Evolutionary conservation across 2,888 invertebrate species (phyloP), one percentile per base, ranked within the genome.

Genomic region (Therioaphis trifolii): DNA sequence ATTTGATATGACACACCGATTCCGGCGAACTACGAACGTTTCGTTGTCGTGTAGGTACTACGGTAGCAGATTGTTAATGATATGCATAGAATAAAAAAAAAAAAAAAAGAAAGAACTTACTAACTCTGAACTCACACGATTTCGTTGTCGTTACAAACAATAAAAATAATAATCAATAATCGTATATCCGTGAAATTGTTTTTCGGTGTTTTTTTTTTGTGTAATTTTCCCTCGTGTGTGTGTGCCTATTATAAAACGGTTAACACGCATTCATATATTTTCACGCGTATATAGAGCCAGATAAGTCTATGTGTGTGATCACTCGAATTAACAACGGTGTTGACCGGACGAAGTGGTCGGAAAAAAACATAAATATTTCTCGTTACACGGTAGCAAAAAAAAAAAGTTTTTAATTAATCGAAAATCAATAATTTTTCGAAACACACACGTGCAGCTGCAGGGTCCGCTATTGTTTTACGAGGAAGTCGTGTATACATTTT

Each of bases 161-260:
- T 21, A 52, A 0, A 55, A 29, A 18, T 18, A 58, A 43, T 40
- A 14, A 61, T 0, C 14, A 2, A 49, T 77, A 49, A 77, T 29
- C 77, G 24, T 52, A 68, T 24, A 35, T 52, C 78, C 78, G 68
- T 78, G 78, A 78, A 78, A 78, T 78, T 78, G 52, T 78, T 78
- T 68, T 68, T 14, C 4, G 14, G n/a, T 40, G 11, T n/a, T 21
- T 68, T 68, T 68, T 68, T 69, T 46, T 69, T 61, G 21, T 49
- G 29, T n/a, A 68, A 78, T 78, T 74, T 12, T 18, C 35, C 43
- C 24, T 68, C 52, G 15, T 35, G 7, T 24, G 21, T 21, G 21
- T 12, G 18, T 24, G 12, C 15, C 27, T 5, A 74, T 58, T 12
- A 46, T 11, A 3, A 24, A 69, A 43, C 58, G 35, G 27, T 15